Base-by-base conservation (phyloP, 2,888 invertebrate genomes). In the Protonemura montana region DNA sequence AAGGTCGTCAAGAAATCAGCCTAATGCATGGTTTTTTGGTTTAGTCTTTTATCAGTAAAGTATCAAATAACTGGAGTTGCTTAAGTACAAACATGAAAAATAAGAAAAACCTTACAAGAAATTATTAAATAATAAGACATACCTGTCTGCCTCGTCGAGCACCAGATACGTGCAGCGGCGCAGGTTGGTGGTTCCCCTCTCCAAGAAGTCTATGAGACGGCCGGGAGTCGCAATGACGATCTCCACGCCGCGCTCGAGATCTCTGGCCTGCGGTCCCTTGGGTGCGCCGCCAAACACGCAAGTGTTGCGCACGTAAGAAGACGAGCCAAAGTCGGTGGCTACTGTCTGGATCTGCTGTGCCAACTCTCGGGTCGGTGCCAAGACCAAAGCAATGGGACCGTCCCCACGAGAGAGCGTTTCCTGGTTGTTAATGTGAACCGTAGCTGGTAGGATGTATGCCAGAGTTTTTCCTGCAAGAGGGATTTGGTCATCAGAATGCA, bases 361-460 rank as follows among this genome's bases (percentile, higher is more conserved):
- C 82, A 97, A 92, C 91, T 97, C 97, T 90, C 97, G 93, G 0
- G 97, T 98, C 5, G 97, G 97, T 83, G 98, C 98, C 89, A 98
- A 91, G 59, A 98, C 96, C 85, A 98, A 92, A 82, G 95, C 97
- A 89, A 98, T 97, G 1, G 99, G 99, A 27, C 99, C 99, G 91
- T 99, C 98, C 87, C 97, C 97, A 89, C 97, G 93, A 89, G 95
- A 93, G 88, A 99, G 92, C 88, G 96, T 94, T 3, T 97, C 96
- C 90, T 98, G 98, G 91, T 98, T 95, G 89, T 97, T 97, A 82
- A 98, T 98, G 90, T 99, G 99, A 27, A 99, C 97, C 89, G 98
- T 97, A 26, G 98, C 98, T 85, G 99, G 99, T 89, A 98, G 91
- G 89, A 97, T 97, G 91, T 97, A 98, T 7, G 97, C 97, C 87